Base-by-base conservation (phyloP, 2,113 vertebrate species). In the Cebidichthys violaceus region DNA sequence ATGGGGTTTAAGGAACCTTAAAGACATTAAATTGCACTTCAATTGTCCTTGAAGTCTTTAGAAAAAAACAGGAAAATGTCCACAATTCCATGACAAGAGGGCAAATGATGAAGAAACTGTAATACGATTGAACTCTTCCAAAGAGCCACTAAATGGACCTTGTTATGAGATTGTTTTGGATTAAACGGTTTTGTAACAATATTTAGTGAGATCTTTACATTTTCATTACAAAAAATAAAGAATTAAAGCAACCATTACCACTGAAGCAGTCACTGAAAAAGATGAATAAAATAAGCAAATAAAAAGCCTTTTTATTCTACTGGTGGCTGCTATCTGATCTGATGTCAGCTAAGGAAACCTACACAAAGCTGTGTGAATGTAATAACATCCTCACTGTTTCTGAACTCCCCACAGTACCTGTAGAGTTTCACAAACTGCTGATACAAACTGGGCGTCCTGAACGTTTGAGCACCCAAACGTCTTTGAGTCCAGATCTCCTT, bases 401-500 rank as follows among this genome's bases (percentile, higher is more conserved):
- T 41, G 10, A 11, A 41, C 39, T 9, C 39, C 29, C 2, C 15
- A 1, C 29, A 4, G 50, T 74, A 96, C 94, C 88, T 59, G 2
- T 95, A 96, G 45, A 94, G 79, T 54, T 94, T 93, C 0, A 91
- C 92, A 75, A 96, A 94, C 66, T 92, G 89, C 68, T 79, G 92
- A 77, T 93, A 86, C 88, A 84, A 37, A 55, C 81, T 39, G 54
- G 85, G 14, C 5, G 59, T 88, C 39, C 60, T 87, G 60, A 92
- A 87, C 13, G 69, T 81, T 20, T 94, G 79, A 9, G 70, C 77
- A 2, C 35, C 74, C 57, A 96, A 71, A 85, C 90, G 95, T 35
- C 93, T 88, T n/a, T 0, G 1, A 22, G 94, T 92, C 95, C 93
- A 95, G 84, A 87, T 90, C 75, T 92, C 93, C 89, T 95, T 96